These are phyloP conservation scores for Apomyelois bistriatella DNA, from an alignment of 2,888 invertebrate species.

Conservation along the genomic window DNA sequence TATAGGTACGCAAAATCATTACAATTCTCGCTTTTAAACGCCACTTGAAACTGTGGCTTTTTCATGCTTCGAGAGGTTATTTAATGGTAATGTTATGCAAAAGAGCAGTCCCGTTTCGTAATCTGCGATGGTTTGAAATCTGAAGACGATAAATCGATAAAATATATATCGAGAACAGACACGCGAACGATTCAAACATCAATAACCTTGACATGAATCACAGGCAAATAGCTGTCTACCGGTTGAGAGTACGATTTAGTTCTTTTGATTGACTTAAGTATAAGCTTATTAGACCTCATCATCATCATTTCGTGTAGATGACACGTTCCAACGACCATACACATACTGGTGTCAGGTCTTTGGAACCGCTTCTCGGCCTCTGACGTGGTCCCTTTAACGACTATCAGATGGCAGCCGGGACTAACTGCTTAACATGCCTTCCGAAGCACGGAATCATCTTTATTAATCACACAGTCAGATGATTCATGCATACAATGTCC, in stretches of 20 bases:
- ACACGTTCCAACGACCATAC: too few species aligned
- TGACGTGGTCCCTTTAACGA: too few species aligned
- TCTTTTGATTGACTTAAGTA: too few species aligned
- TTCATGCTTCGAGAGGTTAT: slow-evolving; percentile 5
- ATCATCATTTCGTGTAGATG: too few species aligned
- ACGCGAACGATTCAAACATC: slow-evolving; percentile 36
- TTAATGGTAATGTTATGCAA: slow-evolving; percentile 14
- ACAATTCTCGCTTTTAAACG: not conserved
- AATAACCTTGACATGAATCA: slow-evolving; percentile 40
- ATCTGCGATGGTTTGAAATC: slow-evolving; percentile 12
- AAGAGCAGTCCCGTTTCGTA: slow-evolving; percentile 7
- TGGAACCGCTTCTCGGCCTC: too few species aligned
- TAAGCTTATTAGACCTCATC: too few species aligned
- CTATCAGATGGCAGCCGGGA: too few species aligned
- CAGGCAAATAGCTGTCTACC: slow-evolving; percentile 3
- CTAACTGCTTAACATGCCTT: too few species aligned
- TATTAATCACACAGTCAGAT: too few species aligned
- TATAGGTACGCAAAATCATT: not conserved
- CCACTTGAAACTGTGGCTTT: slow-evolving; percentile 3
- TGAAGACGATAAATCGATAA: slow-evolving; percentile 29
- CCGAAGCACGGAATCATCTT: too few species aligned
- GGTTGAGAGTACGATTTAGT: not conserved
- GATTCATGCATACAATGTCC: too few species aligned
- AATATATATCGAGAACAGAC: slow-evolving; percentile 29
- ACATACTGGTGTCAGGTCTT: too few species aligned